Conservation (phyloP, 2,113 vertebrate species). For the Neotragus moschatus region DNA sequence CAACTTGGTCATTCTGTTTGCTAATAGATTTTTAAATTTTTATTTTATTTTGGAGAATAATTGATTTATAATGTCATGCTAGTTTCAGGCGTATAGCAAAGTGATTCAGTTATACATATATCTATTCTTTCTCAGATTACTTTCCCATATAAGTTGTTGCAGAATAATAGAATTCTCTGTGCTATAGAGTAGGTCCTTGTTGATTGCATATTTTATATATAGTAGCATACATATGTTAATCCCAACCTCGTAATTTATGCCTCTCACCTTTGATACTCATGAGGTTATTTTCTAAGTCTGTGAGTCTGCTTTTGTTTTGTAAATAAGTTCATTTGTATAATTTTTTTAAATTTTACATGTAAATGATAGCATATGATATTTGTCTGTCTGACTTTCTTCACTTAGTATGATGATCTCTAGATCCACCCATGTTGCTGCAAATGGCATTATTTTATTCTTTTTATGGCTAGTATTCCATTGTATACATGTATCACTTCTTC, state of each 20-base stretch:
- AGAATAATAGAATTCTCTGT: background rate
- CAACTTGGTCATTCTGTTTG: too few relatives aligned
- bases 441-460: background rate
- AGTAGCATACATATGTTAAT: background rate
- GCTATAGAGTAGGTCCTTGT: background rate
- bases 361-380: background rate
- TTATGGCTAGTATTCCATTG: background rate
- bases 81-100: background rate
- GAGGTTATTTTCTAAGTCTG: background rate
- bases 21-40: background rate
- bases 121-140: background rate
- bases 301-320: background rate
- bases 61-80: background rate
- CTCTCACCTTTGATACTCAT: background rate
- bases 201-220: background rate
- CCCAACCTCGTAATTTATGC: background rate
- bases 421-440: background rate
- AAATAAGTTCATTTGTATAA: background rate
- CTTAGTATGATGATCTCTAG: background rate
- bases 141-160: background rate
- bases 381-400: background rate
- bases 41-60: background rate
- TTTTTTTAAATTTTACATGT: background rate
- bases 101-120: background rate
- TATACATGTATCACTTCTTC: background rate